Percentiles rank a stretch among this genome's conserved stretches.
phyloP scores from a whole-genome alignment of 2,113 vertebrate species.

The Mirounga angustirostris region DNA sequence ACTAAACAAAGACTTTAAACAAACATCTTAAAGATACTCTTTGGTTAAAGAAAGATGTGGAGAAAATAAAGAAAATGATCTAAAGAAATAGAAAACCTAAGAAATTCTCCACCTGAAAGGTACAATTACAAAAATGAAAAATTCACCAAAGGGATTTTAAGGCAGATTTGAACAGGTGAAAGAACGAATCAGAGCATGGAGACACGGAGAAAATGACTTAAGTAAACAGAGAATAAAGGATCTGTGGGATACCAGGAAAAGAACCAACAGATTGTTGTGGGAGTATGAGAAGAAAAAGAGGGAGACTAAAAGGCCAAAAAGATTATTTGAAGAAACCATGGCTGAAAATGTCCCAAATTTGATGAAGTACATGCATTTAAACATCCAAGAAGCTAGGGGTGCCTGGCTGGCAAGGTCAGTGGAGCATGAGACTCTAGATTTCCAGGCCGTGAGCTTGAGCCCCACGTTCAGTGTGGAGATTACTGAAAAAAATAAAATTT shows the following conservation, averaged over 20 bases:
- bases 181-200: background rate
- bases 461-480: too few relatives aligned
- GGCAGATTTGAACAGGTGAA: background rate
- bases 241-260: background rate
- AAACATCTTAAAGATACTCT: background rate
- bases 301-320: background rate
- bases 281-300: background rate
- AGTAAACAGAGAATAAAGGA: background rate
- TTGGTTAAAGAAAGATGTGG: background rate
- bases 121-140: background rate
- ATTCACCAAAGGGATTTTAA: background rate
- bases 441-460: too few relatives aligned
- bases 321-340: background rate
- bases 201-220: too few relatives aligned
- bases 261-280: background rate
- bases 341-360: background rate
- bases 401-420: too few relatives aligned
- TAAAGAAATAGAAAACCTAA: background rate
- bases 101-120: background rate
- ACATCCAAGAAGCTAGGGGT: too few relatives aligned
- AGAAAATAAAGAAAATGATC: background rate
- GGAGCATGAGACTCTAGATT: too few relatives aligned
- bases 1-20: conserved; percentile 9
- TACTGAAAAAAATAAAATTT: too few relatives aligned
- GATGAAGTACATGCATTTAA: background rate